Evolutionary conservation across 2,888 invertebrate species (phyloP), one percentile per base, ranked within the genome.

Genomic region (Netelia melanura): DNA sequence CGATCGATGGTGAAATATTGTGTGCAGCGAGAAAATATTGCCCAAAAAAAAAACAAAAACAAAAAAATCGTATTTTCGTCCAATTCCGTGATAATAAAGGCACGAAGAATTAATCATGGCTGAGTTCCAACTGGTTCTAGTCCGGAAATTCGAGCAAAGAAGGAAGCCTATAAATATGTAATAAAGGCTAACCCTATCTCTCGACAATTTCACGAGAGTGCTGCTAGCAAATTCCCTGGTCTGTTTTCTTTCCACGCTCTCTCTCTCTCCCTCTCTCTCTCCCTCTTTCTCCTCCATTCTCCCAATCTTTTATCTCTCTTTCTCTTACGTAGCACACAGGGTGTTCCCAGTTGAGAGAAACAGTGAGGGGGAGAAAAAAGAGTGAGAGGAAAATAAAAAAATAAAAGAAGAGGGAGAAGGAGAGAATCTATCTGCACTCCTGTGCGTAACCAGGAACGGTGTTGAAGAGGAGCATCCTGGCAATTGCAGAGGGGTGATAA

Each of bases 401-500:
- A 21, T 62, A 54, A 25, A 64, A 23, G 64, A 11, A 64, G 8
- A 64, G 52, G 23, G 44, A 75, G 64, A 52, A 2, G 38, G 43
- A 43, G 9, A 74, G 38, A 76, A 52, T 65, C 81, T 76, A 83
- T 68, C 61, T 78, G 71, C 81, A 78, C 77, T 58, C 71, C 79
- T 68, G 83, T 83, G 77, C 71, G 86, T 85, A 87, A 86, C 85
- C 75, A 72, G 77, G 62, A 85, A 64, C 56, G 83, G 74, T 75
- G 87, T 81, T 86, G 83, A 86, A 83, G 87, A 85, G 86, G 89
- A 87, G 85, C 85, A 85, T 77, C 86, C 84, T 85, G 87, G 84
- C 86, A 89, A 89, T 88, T 87, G 80, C 82, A 84, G 30, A 83
- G 71, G 81, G 85, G 83, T 86, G 86, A 87, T 84, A 81, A 84